These are phyloP conservation scores for Leucoraja ocellata DNA, from an alignment of 2,797 vertebrate species.

Conservation along the genomic window DNA sequence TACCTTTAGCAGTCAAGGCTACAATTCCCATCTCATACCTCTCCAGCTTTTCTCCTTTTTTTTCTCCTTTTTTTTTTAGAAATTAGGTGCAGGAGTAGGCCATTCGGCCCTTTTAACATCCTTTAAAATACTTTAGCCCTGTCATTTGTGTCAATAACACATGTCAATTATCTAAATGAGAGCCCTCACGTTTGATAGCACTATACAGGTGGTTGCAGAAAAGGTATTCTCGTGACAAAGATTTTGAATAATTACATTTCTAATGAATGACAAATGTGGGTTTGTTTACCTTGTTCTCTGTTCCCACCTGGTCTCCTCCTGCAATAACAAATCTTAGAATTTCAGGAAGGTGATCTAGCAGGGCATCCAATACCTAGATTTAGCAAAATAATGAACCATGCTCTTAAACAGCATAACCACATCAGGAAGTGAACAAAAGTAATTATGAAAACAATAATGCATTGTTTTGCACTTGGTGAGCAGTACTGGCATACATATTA, in stretches of 20 bases:
- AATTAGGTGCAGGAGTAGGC: too few species aligned
- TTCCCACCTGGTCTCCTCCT: slow-evolving; percentile 66
- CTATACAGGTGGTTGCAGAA: background rate
- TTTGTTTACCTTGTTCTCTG: slow-evolving; percentile 73
- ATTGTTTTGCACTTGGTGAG: background rate
- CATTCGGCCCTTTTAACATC: too few species aligned
- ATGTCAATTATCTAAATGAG: too few species aligned
- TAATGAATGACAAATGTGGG: background rate
- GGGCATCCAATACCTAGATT: slow-evolving; percentile 79
- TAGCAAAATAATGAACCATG: slow-evolving; percentile 41
- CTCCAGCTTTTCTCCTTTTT: too few species aligned
- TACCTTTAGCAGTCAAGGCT: too few species aligned
- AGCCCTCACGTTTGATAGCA: too few species aligned
- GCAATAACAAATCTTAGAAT: slow-evolving; percentile 76
- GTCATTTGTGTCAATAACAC: too few species aligned
- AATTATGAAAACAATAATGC: background rate
- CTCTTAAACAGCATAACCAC: background rate
- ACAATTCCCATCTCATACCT: too few species aligned
- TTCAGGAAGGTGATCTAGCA: slow-evolving; percentile 81
- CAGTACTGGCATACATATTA: background rate
- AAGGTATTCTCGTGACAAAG: background rate
- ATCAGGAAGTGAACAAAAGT: background rate
- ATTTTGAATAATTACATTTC: background rate
- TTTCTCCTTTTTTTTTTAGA: too few species aligned
- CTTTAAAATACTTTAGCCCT: too few species aligned